Conservation (phyloP, 2,797 vertebrate species). For the Macropus fuliginosus region DNA sequence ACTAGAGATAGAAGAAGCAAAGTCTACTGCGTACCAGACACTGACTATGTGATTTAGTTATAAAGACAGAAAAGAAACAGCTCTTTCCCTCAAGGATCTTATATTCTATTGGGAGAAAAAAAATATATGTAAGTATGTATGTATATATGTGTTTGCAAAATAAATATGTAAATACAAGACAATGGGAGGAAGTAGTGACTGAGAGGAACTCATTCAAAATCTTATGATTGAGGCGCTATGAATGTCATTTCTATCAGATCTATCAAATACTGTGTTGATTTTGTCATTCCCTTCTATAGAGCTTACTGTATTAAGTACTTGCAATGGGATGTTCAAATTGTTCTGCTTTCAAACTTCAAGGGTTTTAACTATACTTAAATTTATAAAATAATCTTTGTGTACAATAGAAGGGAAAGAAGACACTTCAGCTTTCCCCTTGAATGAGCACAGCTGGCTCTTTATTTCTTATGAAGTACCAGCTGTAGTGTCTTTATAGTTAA, state of each 20-base stretch:
- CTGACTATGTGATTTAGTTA: not conserved
- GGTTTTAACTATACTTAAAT: slow-evolving; percentile 36
- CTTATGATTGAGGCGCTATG: slow-evolving; percentile 33
- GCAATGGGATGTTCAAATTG: not conserved
- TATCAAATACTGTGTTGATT: not conserved
- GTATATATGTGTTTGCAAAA: not conserved
- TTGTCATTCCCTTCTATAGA: slow-evolving; percentile 45
- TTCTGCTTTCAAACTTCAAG: not conserved
- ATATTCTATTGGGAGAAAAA: not conserved
- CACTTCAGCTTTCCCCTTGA: slow-evolving; percentile 18
- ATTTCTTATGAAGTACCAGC: slow-evolving; percentile 4
- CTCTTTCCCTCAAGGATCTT: not conserved
- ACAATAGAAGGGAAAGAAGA: slow-evolving; percentile 11
- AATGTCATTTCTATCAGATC: not conserved
- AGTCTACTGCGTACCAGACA: not conserved
- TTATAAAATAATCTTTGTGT: slow-evolving; percentile 49
- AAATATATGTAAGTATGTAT: not conserved
- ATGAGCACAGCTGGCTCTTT: slow-evolving; percentile 35
- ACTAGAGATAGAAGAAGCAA: not conserved
- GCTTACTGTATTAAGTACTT: slow-evolving; percentile 52
- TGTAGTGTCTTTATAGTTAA: slow-evolving; percentile 42
- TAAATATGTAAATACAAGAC: not conserved
- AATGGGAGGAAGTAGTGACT: not conserved
- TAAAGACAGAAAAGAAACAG: not conserved
- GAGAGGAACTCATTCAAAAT: slow-evolving; percentile 26